phyloP scores from a whole-genome alignment of 2,797 vertebrate species.

The Enteromius thamalakanensis region DNA sequence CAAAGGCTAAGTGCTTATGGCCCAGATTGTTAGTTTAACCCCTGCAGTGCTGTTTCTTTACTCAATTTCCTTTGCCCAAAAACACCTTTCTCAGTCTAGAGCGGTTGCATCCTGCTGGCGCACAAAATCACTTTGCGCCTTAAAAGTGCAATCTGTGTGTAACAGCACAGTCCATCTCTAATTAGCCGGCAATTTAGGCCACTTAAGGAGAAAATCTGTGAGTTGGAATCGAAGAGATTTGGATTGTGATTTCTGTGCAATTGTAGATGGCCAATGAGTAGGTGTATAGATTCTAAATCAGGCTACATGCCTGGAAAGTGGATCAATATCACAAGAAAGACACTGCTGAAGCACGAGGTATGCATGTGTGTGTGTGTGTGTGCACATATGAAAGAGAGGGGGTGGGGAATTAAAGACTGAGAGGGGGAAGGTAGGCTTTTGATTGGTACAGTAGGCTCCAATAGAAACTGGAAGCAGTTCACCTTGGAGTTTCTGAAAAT shows the following conservation, averaged over 20 bases:
- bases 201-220: slow-evolving; percentile 59
- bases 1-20: background rate
- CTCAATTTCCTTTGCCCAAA: background rate
- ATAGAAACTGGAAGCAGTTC: slow-evolving; percentile 15
- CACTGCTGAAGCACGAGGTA: background rate
- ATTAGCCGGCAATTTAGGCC: slow-evolving; percentile 63
- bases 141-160: slow-evolving; percentile 15
- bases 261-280: background rate
- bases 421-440: background rate
- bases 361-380: background rate
- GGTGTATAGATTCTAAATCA: background rate
- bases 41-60: background rate
- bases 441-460: slow-evolving; percentile 3
- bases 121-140: background rate
- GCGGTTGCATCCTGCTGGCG: background rate
- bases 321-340: slow-evolving; percentile 10
- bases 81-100: background rate
- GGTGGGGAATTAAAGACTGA: background rate
- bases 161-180: slow-evolving; percentile 45
- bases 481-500: slow-evolving; percentile 36
- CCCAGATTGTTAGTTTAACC: slow-evolving; percentile 36
- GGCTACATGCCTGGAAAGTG: background rate
- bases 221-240: slow-evolving; percentile 63
- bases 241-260: slow-evolving; percentile 39
- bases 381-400: slow-evolving; percentile 15